Evolutionary conservation across 2,888 invertebrate genomes (phyloP), one percentile per base, ranked within the genome.

Genomic region (Eristalis pertinax): DNA sequence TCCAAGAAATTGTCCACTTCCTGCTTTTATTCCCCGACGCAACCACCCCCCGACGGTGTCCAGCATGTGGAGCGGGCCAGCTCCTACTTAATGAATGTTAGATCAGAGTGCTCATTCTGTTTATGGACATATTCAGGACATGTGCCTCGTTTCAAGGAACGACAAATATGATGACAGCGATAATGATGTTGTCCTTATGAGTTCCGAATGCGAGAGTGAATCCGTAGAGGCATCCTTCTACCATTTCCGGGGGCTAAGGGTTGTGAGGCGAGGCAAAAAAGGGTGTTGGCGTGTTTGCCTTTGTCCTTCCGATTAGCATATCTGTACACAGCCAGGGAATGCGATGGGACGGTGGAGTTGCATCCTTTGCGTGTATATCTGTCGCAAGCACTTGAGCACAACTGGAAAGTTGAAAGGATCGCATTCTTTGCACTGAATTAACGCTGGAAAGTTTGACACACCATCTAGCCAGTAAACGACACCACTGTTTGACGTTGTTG

Each of bases 101-200:
- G 62, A 77, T 76, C 64, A 65, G 38, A 68, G 63, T 77, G 29
- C 63, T 69, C 73, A 15, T 60, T 70, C 68, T 19, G 38, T 35
- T 8, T 35, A 64, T 41, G 63, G 24, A 56, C 63, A 38, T 56
- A 15, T 43, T 19, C 50, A 50, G 50, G 50, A 29, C 38, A 41
- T 58, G 15, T 41, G 41, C 15, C 24, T 60, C 24, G 35, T 32
- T 63, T 50, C 41, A 85, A 43, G 24, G 62, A 86, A 74, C 77
- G 74, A 75, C 78, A 86, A 74, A 78, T 78, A 78, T 78, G 78
- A 86, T 75, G 74, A 58, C 65, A 43, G 56, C 64, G 73, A 75
- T 82, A 78, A 86, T 82, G 82, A 82, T 82, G 78, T 81, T 81
- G 69, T 86, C 43, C 78, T 78, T 82, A 78, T 78, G 70, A 82